Percentiles rank a stretch among this genome's conserved stretches.
phyloP scores from a whole-genome alignment of 2,113 vertebrate species.

The Psophia crepitans region DNA sequence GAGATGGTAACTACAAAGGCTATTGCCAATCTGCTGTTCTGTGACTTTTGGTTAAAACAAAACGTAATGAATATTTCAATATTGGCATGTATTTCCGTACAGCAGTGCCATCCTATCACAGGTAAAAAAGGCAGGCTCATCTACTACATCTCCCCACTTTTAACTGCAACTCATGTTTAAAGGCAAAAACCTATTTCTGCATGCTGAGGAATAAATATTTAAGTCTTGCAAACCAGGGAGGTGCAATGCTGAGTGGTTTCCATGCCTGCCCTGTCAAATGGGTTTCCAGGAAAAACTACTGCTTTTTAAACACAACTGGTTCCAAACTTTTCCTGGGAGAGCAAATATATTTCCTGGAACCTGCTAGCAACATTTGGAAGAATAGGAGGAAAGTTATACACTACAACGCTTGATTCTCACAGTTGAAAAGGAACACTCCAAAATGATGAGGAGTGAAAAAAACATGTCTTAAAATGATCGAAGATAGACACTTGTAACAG shows the following conservation, averaged over 20 bases:
- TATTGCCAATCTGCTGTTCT: neutral
- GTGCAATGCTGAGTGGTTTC: neutral
- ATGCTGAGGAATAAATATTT: neutral
- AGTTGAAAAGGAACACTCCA: neutral
- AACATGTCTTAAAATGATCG: neutral
- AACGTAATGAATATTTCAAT: neutral
- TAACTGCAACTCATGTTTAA: neutral
- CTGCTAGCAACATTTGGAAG: neutral
- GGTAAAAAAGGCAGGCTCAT: neutral
- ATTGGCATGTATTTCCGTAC: neutral
- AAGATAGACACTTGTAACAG: neutral
- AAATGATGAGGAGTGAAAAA: neutral
- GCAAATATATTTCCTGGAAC: conserved; percentile 45
- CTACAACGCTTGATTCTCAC: neutral
- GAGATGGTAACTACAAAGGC: neutral
- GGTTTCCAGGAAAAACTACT: conserved; percentile 31
- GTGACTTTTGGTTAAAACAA: neutral
- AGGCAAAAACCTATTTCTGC: neutral
- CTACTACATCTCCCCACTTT: neutral
- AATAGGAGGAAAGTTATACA: conserved; percentile 7
- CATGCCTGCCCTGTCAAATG: neutral
- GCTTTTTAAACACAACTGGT: conserved; percentile 35
- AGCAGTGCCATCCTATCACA: neutral
- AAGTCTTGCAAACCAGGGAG: neutral
- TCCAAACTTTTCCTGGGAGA: conserved; percentile 56